Base-by-base conservation (phyloP, 2,113 vertebrate genomes). In the Natator depressus region DNA sequence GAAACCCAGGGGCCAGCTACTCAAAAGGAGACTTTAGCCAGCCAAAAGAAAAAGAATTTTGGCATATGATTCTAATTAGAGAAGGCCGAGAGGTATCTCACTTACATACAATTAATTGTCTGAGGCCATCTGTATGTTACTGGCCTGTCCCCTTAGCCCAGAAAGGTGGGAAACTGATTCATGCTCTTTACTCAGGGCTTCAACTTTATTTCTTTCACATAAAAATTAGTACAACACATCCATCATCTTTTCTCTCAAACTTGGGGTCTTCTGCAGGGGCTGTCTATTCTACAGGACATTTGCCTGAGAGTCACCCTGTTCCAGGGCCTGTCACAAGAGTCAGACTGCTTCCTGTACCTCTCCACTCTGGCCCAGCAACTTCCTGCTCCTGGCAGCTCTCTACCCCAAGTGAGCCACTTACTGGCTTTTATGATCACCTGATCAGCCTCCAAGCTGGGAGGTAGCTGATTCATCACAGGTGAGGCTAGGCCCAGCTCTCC, bases 21-120 rank as follows among this genome's bases (percentile, higher is more conserved):
- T 86, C 0, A 0, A 49, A 51, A 50, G 24, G 8, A 76, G 3
- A 49, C 53, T 31, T n/a, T 27, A 55, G n/a, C 38, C 72, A 83
- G 79, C 24, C 86, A 51, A 91, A 89, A 59, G 50, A 42, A 38
- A 87, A 83, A 79, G 24, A 89, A 69, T 31, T 10, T 35, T 38
- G 79, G 49, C 90, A n/a, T 4, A 76, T 93, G 69, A n/a, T 3
- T 13, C 10, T 5, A 84, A 25, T 65, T 24, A 91, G 29, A 79
- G 46, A 82, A 42, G 81, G 38, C 76, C 59, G 85, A 65, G 75
- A 85, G 25, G 9, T 49, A 24, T 76, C 82, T 91, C 51, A 89
- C 50, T 29, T 76, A 10, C 49, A 89, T 78, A 94, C 85, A 72
- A 80, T 87, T 38, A 24, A 46, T 82, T 80, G 72, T 62, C 80